phyloP scores from a whole-genome alignment of 2,888 invertebrate genomes.

The Catotricha subobsoleta region DNA sequence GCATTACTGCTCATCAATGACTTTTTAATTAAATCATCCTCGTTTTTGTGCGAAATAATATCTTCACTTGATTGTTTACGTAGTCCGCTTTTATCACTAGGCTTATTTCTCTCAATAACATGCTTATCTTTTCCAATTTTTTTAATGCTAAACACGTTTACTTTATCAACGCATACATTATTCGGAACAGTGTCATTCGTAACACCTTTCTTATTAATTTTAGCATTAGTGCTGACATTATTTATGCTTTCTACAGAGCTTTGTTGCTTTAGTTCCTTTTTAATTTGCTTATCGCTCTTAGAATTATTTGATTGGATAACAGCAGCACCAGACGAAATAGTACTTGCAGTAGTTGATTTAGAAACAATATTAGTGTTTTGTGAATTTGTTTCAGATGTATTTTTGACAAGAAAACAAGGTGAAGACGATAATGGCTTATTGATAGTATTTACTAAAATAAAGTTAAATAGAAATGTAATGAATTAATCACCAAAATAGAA shows the following conservation, averaged over 20 bases:
- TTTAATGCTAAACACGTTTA: neutral
- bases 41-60: no score
- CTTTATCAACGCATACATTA: neutral
- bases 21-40: no score
- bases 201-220: neutral
- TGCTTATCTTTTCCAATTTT: no score
- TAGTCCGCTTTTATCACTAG: neutral
- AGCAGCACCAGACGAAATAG: neutral
- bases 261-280: slow-evolving; percentile 11
- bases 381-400: no score
- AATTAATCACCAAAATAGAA: neutral
- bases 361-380: no score
- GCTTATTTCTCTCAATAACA: neutral
- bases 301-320: neutral
- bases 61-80: neutral
- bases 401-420: no score
- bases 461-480: no score
- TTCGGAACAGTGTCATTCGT: neutral
- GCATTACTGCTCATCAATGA: no score
- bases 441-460: no score
- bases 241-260: slow-evolving; percentile 5
- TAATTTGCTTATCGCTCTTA: slow-evolving; percentile 5
- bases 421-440: no score
- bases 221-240: neutral
- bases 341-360: no score